phyloP scores from a whole-genome alignment of 1,140 invertebrate genomes.

The Heliconius nattereri region DNA sequence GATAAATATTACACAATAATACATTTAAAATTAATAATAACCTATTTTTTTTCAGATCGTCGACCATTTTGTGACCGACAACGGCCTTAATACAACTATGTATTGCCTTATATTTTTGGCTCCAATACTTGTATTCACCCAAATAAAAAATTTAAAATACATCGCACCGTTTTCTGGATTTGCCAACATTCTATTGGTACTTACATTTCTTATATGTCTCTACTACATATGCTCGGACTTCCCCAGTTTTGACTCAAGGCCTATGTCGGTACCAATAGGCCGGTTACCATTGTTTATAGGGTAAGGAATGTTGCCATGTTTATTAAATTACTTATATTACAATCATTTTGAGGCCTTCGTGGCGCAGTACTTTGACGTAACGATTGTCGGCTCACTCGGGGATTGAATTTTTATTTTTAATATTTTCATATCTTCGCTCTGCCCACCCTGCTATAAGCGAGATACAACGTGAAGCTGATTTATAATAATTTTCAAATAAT shows the following conservation, averaged over 20 bases:
- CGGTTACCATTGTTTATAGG: constrained; percentile 85
- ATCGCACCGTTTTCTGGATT: constrained; percentile 88
- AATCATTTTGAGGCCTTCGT: too few relatives aligned
- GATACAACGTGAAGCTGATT: too few relatives aligned
- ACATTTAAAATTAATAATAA: too few relatives aligned
- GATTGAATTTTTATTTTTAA: too few relatives aligned
- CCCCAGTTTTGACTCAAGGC: constrained; percentile 73
- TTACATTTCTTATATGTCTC: constrained; percentile 86
- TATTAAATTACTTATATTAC: not conserved
- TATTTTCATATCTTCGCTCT: too few relatives aligned
- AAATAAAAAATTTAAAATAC: constrained; percentile 86
- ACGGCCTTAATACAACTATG: constrained; percentile 61
- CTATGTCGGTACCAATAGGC: constrained; percentile 75
- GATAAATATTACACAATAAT: too few relatives aligned
- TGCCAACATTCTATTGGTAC: constrained; percentile 86
- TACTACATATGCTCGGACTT: constrained; percentile 86
- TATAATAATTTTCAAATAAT: too few relatives aligned
- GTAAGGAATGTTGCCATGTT: constrained; percentile 53
- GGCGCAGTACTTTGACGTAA: too few relatives aligned
- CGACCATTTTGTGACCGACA: constrained; percentile 58
- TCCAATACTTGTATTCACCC: constrained; percentile 83
- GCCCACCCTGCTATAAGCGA: too few relatives aligned
- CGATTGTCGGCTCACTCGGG: too few relatives aligned
- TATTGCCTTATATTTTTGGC: constrained; percentile 84
- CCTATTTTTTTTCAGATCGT: constrained; percentile 81